phyloP scores from a whole-genome alignment of 2,888 invertebrate species.

The Euplagia quadripunctaria region DNA sequence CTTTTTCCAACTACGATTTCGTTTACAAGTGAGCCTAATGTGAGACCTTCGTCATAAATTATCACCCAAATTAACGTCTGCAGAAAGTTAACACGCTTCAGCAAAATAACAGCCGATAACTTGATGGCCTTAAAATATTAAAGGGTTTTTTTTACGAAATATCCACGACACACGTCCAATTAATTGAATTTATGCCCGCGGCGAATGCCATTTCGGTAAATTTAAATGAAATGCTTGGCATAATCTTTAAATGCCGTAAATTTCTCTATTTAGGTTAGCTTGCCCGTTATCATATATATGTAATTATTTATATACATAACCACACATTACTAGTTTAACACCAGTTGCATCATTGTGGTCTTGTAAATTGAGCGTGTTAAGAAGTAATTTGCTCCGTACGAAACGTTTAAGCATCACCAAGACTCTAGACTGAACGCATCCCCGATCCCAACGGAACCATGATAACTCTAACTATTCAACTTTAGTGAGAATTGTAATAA shows the following conservation, averaged over 20 bases:
- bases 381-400: background rate
- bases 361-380: background rate
- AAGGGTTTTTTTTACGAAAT: conserved; percentile 30
- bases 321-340: too few relatives aligned
- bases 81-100: conserved; percentile 37
- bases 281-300: background rate
- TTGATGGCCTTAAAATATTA: conserved; percentile 40
- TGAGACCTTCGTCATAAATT: conserved; percentile 51
- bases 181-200: conserved; percentile 36
- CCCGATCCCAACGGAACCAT: background rate
- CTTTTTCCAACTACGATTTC: conserved; percentile 28
- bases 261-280: background rate
- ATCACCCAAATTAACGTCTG: conserved; percentile 41
- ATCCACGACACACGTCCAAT: conserved; percentile 28
- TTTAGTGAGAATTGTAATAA: background rate
- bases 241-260: background rate
- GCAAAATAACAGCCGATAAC: conserved; percentile 37
- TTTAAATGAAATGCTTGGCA: conserved; percentile 21
- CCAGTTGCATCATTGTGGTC: too few relatives aligned
- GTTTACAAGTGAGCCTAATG: conserved; percentile 30
- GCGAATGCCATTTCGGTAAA: conserved; percentile 20
- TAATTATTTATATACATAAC: too few relatives aligned
- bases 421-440: background rate
- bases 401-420: background rate
- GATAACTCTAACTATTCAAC: background rate